Percentiles rank a stretch among this genome's conserved stretches.
These are phyloP conservation scores for Eleutherodactylus coqui DNA, from an alignment of 2,797 vertebrate genomes.

Conservation along the genomic window DNA sequence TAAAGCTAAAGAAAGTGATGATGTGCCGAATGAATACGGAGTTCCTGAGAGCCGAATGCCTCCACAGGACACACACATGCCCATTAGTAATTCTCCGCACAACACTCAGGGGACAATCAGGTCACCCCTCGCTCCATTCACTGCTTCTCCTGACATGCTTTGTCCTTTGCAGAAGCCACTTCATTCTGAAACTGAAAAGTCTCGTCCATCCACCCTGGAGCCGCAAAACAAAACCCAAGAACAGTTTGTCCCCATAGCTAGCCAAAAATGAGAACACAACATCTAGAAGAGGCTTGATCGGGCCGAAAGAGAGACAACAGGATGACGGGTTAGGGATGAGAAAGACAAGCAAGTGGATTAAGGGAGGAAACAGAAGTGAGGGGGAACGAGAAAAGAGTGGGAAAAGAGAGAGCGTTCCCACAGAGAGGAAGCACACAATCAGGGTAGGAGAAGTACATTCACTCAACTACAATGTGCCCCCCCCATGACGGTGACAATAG, in stretches of 20 bases:
- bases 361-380: slow-evolving; percentile 2
- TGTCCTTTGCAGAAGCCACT: slow-evolving; percentile 42
- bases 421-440: slow-evolving; percentile 46
- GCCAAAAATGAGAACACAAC: slow-evolving; percentile 20
- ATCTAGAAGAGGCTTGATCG: slow-evolving; percentile 15
- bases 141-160: slow-evolving; percentile 25
- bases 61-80: not conserved
- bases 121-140: slow-evolving; percentile 46
- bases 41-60: not conserved
- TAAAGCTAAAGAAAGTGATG: not conserved
- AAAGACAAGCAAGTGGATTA: slow-evolving; percentile 2
- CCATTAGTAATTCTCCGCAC: slow-evolving; percentile 31
- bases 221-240: slow-evolving; percentile 47
- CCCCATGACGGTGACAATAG: slow-evolving; percentile 33
- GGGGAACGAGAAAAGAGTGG: slow-evolving; percentile 27
- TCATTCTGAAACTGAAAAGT: slow-evolving; percentile 43
- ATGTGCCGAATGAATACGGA: not conserved
- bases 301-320: not conserved
- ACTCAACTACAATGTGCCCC: slow-evolving; percentile 11
- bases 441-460: slow-evolving; percentile 36
- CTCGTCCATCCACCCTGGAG: slow-evolving; percentile 39
- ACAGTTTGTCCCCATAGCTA: slow-evolving; percentile 52
- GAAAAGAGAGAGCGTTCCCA: slow-evolving; percentile 41
- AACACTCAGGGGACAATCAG: slow-evolving; percentile 1
- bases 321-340: slow-evolving; percentile 5